Conservation (phyloP, 2,113 vertebrate genomes). For the Puntigrus tetrazona region DNA sequence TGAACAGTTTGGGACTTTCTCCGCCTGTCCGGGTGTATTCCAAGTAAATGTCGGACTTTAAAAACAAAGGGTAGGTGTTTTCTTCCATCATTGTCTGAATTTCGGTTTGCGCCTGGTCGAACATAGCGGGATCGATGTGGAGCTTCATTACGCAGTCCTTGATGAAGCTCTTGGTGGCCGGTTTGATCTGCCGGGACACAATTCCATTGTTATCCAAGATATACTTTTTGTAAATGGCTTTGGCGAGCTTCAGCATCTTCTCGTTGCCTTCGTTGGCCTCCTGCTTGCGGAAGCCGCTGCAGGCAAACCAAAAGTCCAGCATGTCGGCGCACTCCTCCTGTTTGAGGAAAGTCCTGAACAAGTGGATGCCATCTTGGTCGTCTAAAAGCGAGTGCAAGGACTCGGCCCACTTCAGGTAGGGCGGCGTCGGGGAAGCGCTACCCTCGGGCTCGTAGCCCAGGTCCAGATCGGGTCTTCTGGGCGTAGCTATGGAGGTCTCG, state of each 20-base stretch:
- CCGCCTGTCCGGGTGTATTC: constrained; percentile 90
- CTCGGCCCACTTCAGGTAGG: constrained; percentile 95
- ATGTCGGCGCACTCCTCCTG: constrained; percentile 91
- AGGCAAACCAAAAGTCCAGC: constrained; percentile 98
- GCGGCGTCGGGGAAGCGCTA: constrained; percentile 94
- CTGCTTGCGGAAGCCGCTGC: constrained; percentile 94
- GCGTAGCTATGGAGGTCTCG: constrained; percentile 88
- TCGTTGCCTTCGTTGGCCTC: constrained; percentile 82
- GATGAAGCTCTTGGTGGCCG: constrained; percentile 95
- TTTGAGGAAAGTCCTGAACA: constrained; percentile 93
- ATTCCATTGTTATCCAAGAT: constrained; percentile 90
- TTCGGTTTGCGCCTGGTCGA: constrained; percentile 97
- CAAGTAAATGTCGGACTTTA: constrained; percentile 97
- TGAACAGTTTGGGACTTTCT: constrained; percentile 90
- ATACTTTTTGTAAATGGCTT: constrained; percentile 95
- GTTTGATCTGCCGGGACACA: constrained; percentile 92
- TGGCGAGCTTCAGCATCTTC: constrained; percentile 91
- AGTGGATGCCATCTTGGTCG: constrained; percentile 93
- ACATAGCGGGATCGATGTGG: constrained; percentile 93
- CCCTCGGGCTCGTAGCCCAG: constrained; percentile 97
- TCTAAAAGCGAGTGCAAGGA: constrained; percentile 95
- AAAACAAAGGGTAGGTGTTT: constrained; percentile 94
- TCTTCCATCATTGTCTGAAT: constrained; percentile 95
- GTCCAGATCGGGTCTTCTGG: constrained; percentile 90
- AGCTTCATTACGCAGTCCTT: constrained; percentile 90